phyloP scores from a whole-genome alignment of 2,888 invertebrate species.

The Anorthoa munda region DNA sequence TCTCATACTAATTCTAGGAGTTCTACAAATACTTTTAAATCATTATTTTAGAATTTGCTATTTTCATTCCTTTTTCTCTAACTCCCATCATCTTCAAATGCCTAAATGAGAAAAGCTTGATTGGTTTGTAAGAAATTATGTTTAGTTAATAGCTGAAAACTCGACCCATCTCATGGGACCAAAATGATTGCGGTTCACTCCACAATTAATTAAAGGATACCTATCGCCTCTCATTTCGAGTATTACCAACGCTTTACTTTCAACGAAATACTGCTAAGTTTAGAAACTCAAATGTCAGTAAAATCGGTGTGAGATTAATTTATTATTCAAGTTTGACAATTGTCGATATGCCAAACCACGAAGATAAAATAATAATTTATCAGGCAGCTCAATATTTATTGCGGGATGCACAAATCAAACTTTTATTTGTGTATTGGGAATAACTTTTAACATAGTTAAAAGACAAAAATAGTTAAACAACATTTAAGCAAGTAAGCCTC shows the following conservation, averaged over 20 bases:
- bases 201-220: neutral
- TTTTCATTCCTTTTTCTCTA: neutral
- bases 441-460: conserved; percentile 4
- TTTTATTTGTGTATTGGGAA: conserved; percentile 22
- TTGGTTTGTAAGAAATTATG: neutral
- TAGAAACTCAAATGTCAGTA: conserved; percentile 6
- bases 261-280: conserved; percentile 3
- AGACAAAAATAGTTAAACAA: neutral
- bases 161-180: neutral
- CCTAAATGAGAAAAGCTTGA: neutral
- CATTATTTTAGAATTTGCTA: neutral
- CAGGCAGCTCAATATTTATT: conserved; percentile 37
- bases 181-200: neutral
- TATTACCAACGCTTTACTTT: neutral
- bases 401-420: conserved; percentile 34
- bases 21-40: conserved; percentile 9
- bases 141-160: neutral
- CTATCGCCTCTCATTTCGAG: neutral
- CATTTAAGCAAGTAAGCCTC: neutral
- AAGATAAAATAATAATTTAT: conserved; percentile 46
- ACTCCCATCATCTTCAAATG: neutral
- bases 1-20: conserved; percentile 20
- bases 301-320: conserved; percentile 20
- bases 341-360: conserved; percentile 34
- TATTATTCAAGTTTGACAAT: conserved; percentile 38